Evolutionary conservation across 1,140 invertebrate genomes (phyloP).

Genomic region (Monomorium pharaonis): DNA sequence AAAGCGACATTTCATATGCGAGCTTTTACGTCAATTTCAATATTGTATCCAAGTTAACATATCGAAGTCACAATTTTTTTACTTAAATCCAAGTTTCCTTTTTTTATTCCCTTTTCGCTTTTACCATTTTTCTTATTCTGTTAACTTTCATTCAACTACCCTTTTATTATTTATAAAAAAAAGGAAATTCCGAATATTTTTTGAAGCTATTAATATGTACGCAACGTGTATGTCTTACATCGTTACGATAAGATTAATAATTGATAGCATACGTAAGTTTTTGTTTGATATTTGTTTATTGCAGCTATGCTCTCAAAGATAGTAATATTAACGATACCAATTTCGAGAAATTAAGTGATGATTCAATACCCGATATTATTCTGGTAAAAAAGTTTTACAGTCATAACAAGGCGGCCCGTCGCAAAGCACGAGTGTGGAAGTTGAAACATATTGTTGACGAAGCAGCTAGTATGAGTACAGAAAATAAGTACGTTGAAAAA

Average conservation of each 20-base stretch:
- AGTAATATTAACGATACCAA: constrained; percentile 96
- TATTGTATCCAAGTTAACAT: too few species aligned
- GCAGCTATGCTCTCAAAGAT: constrained; percentile 94
- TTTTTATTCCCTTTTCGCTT: too few species aligned
- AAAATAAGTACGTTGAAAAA: constrained; percentile 87
- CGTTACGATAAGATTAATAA: background rate
- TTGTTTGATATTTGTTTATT: constrained; percentile 66
- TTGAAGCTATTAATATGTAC: too few species aligned
- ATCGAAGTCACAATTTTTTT: too few species aligned
- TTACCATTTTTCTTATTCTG: too few species aligned
- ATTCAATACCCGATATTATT: constrained; percentile 94
- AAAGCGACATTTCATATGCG: too few species aligned
- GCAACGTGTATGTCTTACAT: background rate
- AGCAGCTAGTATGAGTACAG: constrained; percentile 88
- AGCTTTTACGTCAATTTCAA: too few species aligned
- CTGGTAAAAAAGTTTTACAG: constrained; percentile 97
- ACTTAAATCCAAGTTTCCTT: too few species aligned
- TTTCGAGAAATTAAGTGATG: constrained; percentile 93
- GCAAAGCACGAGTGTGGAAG: constrained; percentile 95
- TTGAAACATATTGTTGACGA: constrained; percentile 93
- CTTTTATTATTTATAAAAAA: too few species aligned
- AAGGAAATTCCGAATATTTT: too few species aligned
- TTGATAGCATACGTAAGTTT: background rate
- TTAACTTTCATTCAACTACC: too few species aligned
- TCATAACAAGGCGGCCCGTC: constrained; percentile 88